Base-by-base conservation (phyloP, 2,113 vertebrate species). In the Columba janthina region DNA sequence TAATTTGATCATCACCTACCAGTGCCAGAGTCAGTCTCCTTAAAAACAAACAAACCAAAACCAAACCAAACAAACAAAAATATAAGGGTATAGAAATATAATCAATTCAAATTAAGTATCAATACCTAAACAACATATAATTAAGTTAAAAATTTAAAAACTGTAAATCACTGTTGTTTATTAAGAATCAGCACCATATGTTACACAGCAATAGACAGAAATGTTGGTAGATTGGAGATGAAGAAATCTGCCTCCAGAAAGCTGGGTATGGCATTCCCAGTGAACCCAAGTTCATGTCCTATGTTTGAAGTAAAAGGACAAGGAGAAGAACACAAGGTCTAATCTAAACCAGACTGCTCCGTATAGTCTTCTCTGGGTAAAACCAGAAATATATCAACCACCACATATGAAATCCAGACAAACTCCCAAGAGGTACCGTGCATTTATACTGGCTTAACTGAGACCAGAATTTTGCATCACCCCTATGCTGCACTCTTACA, bases 31-130 rank as follows among this genome's bases (percentile, higher is more conserved):
- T 89, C 79, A 96, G 88, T 34, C 50, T 58, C 94, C 94, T 90
- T 76, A 80, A 93, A 73, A 77, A 80, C 86, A 90, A 46, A 42
- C 48, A 15, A 36, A 36, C 48, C n/a, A 14, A 48, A 17, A 53
- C 40, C 13, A 18, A 69, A 88, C 51, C 64, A 95, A 82, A 12
- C 12, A 87, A 20, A 26, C 19, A 18, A 40, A 15, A 71, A 80
- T 6, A 69, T 78, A 72, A 88, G 31, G n/a, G 61, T 74, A 57
- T 29, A 93, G 89, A 96, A 97, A 94, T 78, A 83, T 38, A 96
- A 97, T 93, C 40, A 93, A 96, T 94, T 95, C 86, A 95, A 96
- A 96, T 91, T 93, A 97, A 80, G 88, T 89, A 96, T 85, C 7
- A 7, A 96, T 95, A 96, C 96, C 89, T 94, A 96, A 96, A 96